A percentile compares a stretch with the other conserved stretches of the same genome.
phyloP scores from a whole-genome alignment of 2,797 vertebrate species.

The Staurois parvus region DNA sequence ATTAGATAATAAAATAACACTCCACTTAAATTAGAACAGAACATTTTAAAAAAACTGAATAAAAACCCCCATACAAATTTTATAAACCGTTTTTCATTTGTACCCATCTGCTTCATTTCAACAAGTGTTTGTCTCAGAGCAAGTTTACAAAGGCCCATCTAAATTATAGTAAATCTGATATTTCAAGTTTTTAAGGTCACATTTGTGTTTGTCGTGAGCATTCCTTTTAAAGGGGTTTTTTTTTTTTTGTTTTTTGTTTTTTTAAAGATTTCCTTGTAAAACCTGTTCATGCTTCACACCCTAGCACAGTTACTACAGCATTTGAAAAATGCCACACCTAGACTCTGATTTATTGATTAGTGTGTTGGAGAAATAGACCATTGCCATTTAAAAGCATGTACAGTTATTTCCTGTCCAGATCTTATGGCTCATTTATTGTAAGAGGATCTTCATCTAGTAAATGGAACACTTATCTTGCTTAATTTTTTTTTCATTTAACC shows the following conservation, averaged over 20 bases:
- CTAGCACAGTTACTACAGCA: too few species aligned
- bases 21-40: too few species aligned
- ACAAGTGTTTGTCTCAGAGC: too few species aligned
- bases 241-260: neutral
- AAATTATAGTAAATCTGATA: neutral
- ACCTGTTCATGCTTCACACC: neutral
- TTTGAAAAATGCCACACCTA: neutral
- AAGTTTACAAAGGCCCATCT: too few species aligned
- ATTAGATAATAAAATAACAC: too few species aligned
- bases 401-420: neutral
- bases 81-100: too few species aligned
- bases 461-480: neutral
- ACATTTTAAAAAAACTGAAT: too few species aligned
- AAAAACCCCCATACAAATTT: too few species aligned
- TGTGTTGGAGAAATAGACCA: neutral
- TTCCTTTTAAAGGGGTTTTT: too few species aligned
- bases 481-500: neutral
- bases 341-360: neutral
- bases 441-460: neutral
- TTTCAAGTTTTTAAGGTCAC: neutral
- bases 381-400: neutral
- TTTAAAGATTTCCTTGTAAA: conserved; percentile 14
- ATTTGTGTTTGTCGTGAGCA: neutral
- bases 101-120: too few species aligned
- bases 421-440: neutral